Percentiles rank a stretch among this genome's conserved stretches.
phyloP scores from a whole-genome alignment of 1,140 invertebrate genomes.

The Kradibia gibbosae region DNA sequence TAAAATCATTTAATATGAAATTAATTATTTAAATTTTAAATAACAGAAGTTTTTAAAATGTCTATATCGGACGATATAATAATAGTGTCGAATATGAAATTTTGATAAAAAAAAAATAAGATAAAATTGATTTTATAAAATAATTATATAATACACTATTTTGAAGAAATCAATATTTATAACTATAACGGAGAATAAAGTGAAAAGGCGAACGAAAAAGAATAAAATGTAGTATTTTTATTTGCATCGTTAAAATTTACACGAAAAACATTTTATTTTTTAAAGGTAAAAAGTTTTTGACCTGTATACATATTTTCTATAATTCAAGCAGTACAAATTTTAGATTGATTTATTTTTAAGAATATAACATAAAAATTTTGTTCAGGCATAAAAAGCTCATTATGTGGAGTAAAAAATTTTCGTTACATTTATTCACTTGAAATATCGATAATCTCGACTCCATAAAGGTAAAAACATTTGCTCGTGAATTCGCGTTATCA shows the following conservation, averaged over 20 bases:
- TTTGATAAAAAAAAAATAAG: no score
- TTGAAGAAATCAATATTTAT: not conserved
- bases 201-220: not conserved
- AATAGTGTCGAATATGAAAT: no score
- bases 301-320: not conserved
- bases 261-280: constrained; percentile 2
- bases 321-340: not conserved
- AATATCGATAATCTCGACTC: not conserved
- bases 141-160: not conserved
- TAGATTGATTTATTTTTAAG: constrained; percentile 10
- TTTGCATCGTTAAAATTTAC: not conserved
- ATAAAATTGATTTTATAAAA: not conserved
- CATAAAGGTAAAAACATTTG: not conserved
- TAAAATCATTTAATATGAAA: no score
- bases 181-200: not conserved
- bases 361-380: not conserved
- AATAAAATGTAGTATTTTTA: not conserved
- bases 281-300: not conserved
- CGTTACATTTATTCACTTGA: not conserved
- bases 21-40: no score
- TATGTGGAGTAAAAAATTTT: not conserved
- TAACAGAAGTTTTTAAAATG: no score
- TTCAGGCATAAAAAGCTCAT: not conserved
- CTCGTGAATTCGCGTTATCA: not conserved
- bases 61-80: no score